phyloP scores from a whole-genome alignment of 2,888 invertebrate species.

The Pristionchus mayeri region DNA sequence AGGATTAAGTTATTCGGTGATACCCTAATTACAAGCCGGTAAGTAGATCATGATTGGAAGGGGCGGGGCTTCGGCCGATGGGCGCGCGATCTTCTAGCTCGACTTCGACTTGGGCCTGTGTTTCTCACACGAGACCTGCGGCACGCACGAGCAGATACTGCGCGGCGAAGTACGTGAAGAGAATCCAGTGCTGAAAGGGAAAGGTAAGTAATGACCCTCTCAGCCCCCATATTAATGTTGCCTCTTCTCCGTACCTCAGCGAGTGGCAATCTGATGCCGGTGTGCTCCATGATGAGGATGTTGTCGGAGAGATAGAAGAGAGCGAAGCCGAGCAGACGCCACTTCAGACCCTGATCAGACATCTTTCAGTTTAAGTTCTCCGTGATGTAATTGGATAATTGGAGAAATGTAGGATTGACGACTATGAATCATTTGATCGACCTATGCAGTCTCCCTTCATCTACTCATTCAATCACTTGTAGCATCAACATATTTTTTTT shows the following conservation, averaged over 20 bases:
- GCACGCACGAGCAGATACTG: conserved; percentile 62
- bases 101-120: conserved; percentile 39
- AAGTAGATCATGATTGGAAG: background rate
- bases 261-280: conserved; percentile 58
- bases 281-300: conserved; percentile 66
- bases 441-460: no score
- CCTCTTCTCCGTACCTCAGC: conserved; percentile 48
- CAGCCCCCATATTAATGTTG: no score
- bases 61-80: conserved; percentile 31
- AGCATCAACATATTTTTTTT: no score
- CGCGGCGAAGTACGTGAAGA: conserved; percentile 68
- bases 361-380: no score
- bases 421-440: no score
- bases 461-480: no score
- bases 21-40: background rate
- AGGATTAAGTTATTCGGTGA: background rate
- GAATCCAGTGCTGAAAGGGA: conserved; percentile 54
- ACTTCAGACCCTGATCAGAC: conserved; percentile 54
- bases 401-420: no score
- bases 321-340: conserved; percentile 56
- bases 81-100: conserved; percentile 5
- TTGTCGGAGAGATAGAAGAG: conserved; percentile 70
- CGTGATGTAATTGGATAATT: no score
- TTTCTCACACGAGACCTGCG: conserved; percentile 51
- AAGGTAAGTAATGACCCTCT: no score